Base-by-base conservation (phyloP, 2,888 invertebrate species). In the Atethmia centrago region DNA sequence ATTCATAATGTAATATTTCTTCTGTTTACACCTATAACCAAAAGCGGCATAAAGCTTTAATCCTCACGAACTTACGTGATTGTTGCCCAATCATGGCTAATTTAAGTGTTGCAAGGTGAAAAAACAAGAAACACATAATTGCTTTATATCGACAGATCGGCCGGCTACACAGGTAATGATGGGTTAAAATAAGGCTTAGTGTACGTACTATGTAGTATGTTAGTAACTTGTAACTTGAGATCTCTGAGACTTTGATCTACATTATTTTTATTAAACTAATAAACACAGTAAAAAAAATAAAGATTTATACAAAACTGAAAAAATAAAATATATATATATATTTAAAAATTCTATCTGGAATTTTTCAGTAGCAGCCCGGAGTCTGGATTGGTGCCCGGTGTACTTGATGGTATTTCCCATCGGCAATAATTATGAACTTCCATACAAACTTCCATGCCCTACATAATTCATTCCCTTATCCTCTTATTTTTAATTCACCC, bases 71-170 rank as follows among this genome's bases (percentile, higher is more conserved):
- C 80, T 75, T 65, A 73, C 72, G 45, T 75, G 69, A 71, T 82
- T 87, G 86, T 85, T 81, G 84, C 85, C 83, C 86, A 88, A 88
- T 88, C 81, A 86, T 71, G 77, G 77, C 77, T 85, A 79, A 86
- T 81, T 83, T 85, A 73, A 82, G 82, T 87, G 79, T 85, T 79
- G 87, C 77, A 71, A 81, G 83, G 77, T 77, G 83, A 87, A 86
- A 85, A 87, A 86, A 84, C 87, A 87, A 90, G 84, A 89, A 85
- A 81, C 69, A 80, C 77, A 85, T 91, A 90, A 91, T 91, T 88
- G 86, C 88, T 89, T 88, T 83, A 88, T 89, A 86, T 86, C 86
- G 85, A 84, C 83, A 85, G 87, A 87, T 86, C 84, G 88, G 79
- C 87, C 79, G 74, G 68, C 56, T 77, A 66, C 75, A 84, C 82